Conservation (phyloP, 1,140 invertebrate genomes). For the Drosophila pseudoobscura region DNA sequence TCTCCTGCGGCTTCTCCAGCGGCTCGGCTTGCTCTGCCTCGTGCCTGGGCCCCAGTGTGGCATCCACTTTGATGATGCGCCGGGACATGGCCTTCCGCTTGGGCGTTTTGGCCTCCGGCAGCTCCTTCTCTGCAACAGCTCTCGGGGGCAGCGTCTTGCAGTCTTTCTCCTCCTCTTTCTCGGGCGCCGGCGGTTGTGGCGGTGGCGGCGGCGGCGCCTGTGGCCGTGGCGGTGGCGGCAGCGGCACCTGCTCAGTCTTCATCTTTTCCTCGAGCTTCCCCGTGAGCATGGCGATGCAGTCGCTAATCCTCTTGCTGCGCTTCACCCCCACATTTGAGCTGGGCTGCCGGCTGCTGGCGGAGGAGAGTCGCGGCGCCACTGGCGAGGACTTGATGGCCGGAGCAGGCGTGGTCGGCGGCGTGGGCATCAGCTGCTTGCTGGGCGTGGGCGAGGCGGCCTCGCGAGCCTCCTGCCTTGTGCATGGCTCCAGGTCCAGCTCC, state of each 20-base stretch:
- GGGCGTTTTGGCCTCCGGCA: slow-evolving; percentile 59
- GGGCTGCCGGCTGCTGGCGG: slow-evolving; percentile 4
- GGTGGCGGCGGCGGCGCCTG: slow-evolving; percentile 25
- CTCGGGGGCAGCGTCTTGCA: not conserved
- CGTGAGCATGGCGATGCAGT: slow-evolving; percentile 85
- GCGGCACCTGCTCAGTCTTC: slow-evolving; percentile 68
- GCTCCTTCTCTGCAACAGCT: slow-evolving; percentile 4
- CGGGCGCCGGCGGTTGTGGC: too few relatives aligned
- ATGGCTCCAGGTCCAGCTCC: too few relatives aligned
- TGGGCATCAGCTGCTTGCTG: slow-evolving; percentile 56
- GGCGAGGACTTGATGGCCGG: slow-evolving; percentile 41
- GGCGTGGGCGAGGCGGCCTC: slow-evolving; percentile 35
- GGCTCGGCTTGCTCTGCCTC: not conserved
- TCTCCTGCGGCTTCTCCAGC: too few relatives aligned
- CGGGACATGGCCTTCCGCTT: slow-evolving; percentile 73
- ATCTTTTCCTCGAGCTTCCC: slow-evolving; percentile 84
- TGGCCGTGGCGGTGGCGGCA: too few relatives aligned
- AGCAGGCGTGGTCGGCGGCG: slow-evolving; percentile 48
- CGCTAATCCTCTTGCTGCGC: slow-evolving; percentile 84
- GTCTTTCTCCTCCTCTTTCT: not conserved
- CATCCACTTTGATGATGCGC: slow-evolving; percentile 67
- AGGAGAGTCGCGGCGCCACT: not conserved
- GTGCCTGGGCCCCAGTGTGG: not conserved
- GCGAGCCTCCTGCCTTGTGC: slow-evolving; percentile 5
- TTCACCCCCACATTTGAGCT: slow-evolving; percentile 41